phyloP scores from a whole-genome alignment of 2,113 vertebrate species.

The Ctenodactylus gundi region DNA sequence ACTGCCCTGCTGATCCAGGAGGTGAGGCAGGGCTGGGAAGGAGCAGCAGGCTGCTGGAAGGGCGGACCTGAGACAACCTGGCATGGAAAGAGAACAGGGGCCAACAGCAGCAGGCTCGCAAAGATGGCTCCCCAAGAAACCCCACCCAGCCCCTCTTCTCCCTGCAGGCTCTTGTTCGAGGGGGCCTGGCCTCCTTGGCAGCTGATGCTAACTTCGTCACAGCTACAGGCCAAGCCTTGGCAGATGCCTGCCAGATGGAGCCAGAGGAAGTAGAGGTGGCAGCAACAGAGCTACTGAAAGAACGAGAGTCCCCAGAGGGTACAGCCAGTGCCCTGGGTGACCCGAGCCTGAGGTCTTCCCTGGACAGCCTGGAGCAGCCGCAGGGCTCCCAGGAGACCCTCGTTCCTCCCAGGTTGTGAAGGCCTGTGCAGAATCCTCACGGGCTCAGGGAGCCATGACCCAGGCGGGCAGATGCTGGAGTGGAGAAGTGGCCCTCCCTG shows the following conservation, averaged over 20 bases:
- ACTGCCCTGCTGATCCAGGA: constrained; percentile 88
- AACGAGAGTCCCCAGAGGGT: constrained; percentile 68
- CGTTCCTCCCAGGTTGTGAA: constrained; percentile 23
- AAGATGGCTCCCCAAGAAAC: not conserved
- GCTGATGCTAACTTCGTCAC: constrained; percentile 84
- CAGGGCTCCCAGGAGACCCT: constrained; percentile 41
- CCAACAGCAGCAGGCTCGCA: not conserved
- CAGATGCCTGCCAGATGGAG: constrained; percentile 85
- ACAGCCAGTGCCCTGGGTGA: not conserved
- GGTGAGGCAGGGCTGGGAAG: constrained; percentile 78
- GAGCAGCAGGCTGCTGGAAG: too few relatives aligned
- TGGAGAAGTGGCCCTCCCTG: not conserved
- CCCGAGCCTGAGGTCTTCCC: not conserved
- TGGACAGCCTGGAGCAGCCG: not conserved
- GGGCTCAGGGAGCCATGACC: not conserved
- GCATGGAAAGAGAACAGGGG: not conserved
- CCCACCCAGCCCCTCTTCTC: not conserved
- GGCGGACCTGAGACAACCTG: fast-evolving
- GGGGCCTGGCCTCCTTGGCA: constrained; percentile 85
- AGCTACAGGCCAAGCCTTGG: constrained; percentile 86
- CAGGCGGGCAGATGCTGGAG: not conserved
- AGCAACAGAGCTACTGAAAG: constrained; percentile 83
- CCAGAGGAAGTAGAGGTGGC: constrained; percentile 84
- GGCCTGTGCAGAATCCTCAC: too few relatives aligned
- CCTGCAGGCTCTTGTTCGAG: constrained; percentile 86